Base-by-base conservation (phyloP, 2,797 vertebrate species). In the Eurystomus glaucurus region DNA sequence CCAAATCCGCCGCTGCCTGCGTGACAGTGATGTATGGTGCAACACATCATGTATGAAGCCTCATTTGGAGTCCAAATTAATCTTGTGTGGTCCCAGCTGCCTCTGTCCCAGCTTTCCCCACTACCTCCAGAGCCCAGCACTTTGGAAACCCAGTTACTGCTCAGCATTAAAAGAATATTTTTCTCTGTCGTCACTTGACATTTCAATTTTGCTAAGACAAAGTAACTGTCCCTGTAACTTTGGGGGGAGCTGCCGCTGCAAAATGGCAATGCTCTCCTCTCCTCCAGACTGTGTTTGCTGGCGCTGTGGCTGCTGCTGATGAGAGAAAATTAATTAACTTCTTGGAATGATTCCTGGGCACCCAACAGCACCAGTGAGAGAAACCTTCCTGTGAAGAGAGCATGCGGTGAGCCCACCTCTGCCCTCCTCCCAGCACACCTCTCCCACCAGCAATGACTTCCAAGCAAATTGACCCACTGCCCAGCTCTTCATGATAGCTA, bases 201-300 rank as follows among this genome's bases (percentile, higher is more conserved):
- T 88, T 95, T 93, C 82, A 58, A 90, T 97, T 95, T 90, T 69
- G 76, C 55, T 7, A 88, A 95, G 97, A 96, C 94, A 91, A 95
- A 97, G 96, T 80, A 90, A 95, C 95, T 88, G 66, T 69, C 22
- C 5, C 54, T 18, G 66, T 11, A 15, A 62, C 55, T 71, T 21
- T 25, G 26, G 33, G 74, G 71, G 62, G 43, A 66, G 78, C 81
- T 50, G 81, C 66, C 2, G 39, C 85, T 77, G 82, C 23, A 37
- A 62, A 77, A 57, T 10, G 54, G 33, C 55, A 79, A 58, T 2
- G 46, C 12, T 83, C 52, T 64, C 45, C 78, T 48, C 41, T 43
- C 37, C 58, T 79, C 62, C 68, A 86, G 39, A 29, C 64, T 60
- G 12, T 51, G 54, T 74, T 68, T 69, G 52, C 87, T 85, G 82